Percentiles rank a stretch among this genome's conserved stretches.
Evolutionary conservation across 2,797 vertebrate species (phyloP).

Genomic region (Octomys mimax): DNA sequence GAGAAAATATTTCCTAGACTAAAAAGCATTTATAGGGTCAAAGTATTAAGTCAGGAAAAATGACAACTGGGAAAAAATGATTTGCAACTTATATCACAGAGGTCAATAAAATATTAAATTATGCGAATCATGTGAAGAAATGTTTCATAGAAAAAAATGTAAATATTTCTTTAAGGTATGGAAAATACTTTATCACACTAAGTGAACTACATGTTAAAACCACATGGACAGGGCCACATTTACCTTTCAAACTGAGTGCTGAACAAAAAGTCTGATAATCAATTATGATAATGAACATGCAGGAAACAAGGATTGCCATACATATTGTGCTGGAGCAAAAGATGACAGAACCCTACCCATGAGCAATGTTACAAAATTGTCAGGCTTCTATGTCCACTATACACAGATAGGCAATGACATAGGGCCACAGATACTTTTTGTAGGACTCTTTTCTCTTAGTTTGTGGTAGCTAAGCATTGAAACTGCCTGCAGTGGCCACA

Average conservation of each 20-base stretch:
- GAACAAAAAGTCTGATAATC: background rate
- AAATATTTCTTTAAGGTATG: background rate
- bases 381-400: background rate
- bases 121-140: background rate
- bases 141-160: background rate
- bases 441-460: background rate
- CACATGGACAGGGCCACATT: background rate
- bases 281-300: background rate
- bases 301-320: background rate
- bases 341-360: background rate
- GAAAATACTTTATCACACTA: background rate
- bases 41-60: background rate
- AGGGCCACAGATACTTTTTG: background rate
- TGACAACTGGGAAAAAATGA: constrained; percentile 35
- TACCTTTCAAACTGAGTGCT: background rate
- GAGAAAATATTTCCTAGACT: background rate
- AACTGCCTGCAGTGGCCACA: background rate
- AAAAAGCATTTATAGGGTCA: background rate
- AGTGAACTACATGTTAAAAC: constrained; percentile 6
- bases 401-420: background rate
- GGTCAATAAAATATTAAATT: constrained; percentile 16
- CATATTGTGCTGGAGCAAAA: background rate
- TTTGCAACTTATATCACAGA: constrained; percentile 3
- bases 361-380: constrained; percentile 35
- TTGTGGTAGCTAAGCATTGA: background rate